Evolutionary conservation across 2,888 invertebrate genomes (phyloP), one percentile per base, ranked within the genome.

Genomic region (Chrysotoxum bicinctum): DNA sequence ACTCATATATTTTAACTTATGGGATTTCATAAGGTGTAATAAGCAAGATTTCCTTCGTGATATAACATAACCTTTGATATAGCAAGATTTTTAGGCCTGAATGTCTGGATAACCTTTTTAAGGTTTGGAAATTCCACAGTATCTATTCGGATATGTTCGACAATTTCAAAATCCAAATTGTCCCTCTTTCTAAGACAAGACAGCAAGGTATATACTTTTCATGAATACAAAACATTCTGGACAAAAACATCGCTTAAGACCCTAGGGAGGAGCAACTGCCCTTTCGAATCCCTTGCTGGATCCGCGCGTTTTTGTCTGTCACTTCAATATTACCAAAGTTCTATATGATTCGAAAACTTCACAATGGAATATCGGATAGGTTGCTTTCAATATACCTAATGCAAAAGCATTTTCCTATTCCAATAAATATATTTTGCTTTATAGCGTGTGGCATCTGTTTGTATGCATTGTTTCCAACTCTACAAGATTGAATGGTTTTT

Each of bases 381-480:
- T 35, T 58, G 14, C 35, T 21, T 37, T n/a, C 58, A 58, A 58
- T 58, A 21, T 21, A 32, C 54, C 19, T 32, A 56, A 3, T 35
- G 12, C 35, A 32, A 56, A 56, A 56, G 16, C 19, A 19, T 56
- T 56, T 56, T 56, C 32, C 32, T 19, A 32, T 35, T 19, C 12
- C 19, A 56, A 56, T 19, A 56, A 21, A 26, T 2, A 60, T 23
- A 60, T 23, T 43, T 16, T 60, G n/a, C 23, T 6, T 40, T 26
- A 58, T 58, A 35, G 21, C 35, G 7, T 58, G 40, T 60, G 16
- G 23, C 40, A 60, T 60, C 60, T 60, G 60, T 43, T 40, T 26
- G 50, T 10, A 40, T 60, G 60, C n/a, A 60, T 60, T 60, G 60
- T 60, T 60, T 40, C 60, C n/a, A 23, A 23, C 37, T 40, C n/a